Conservation (phyloP, 2,888 invertebrate genomes). For the Trachelus stipa region DNA sequence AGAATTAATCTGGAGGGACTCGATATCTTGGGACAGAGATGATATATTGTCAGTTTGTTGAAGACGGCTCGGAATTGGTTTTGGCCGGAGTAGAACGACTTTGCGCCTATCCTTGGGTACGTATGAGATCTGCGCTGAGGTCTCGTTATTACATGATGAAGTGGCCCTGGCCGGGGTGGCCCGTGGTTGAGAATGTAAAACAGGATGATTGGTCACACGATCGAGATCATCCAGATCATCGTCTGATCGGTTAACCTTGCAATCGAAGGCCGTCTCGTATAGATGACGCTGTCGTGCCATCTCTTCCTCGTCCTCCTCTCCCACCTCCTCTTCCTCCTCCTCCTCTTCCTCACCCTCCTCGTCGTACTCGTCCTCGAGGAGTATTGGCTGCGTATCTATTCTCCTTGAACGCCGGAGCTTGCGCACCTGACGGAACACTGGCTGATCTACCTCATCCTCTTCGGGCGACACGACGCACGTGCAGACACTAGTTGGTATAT, state of each 20-base stretch:
- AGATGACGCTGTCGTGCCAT: constrained; percentile 77
- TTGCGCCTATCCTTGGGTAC: constrained; percentile 69
- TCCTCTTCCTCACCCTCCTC: constrained; percentile 65
- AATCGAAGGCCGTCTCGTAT: constrained; percentile 92
- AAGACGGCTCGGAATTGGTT: constrained; percentile 72
- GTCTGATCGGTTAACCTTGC: constrained; percentile 84
- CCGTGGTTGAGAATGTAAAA: constrained; percentile 65
- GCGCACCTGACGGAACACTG: constrained; percentile 46
- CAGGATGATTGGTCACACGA: constrained; percentile 83
- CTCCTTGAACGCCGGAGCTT: constrained; percentile 75
- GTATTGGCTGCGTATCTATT: constrained; percentile 76
- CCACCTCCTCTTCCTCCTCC: constrained; percentile 60
- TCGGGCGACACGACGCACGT: constrained; percentile 75
- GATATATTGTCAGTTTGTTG: constrained; percentile 52
- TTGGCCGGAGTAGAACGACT: constrained; percentile 67
- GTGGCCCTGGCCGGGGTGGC: constrained; percentile 16
- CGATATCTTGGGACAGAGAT: constrained; percentile 60
- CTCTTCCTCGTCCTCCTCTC: constrained; percentile 68
- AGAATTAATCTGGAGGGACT: constrained; percentile 62
- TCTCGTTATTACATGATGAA: constrained; percentile 18
- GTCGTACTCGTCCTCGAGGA: constrained; percentile 74
- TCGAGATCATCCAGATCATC: constrained; percentile 86
- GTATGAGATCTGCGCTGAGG: constrained; percentile 1
- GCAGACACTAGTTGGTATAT: constrained; percentile 73
- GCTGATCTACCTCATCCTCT: constrained; percentile 73